Base-by-base conservation (phyloP, 1,140 invertebrate species). In the Drosophila navojoa region DNA sequence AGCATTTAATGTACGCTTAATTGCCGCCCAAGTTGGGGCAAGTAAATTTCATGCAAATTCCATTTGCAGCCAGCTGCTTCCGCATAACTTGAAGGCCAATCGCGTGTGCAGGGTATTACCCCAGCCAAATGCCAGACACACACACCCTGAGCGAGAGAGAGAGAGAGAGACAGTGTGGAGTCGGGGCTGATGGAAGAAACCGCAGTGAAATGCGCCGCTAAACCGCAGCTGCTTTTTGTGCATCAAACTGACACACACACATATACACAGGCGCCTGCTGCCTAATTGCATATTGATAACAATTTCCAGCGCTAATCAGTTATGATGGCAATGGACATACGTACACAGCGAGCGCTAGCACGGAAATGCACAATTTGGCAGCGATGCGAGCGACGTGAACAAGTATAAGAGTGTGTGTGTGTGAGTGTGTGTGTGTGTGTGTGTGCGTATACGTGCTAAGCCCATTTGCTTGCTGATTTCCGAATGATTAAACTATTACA, bases 261-360 rank as follows among this genome's bases (percentile, higher is more conserved):
- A 15, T 15, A 45, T n/a, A 13, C 10, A 44, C 59, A 53, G 5
- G 25, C 45, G 54, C 25, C 32, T 44, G 52, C 54, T 68, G 59
- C 58, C 63, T 81, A 87, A 86, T 86, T 87, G 75, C 75, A 87
- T 81, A 87, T 86, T 86, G 81, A 86, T 86, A 86, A 87, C 82
- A 76, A 78, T 87, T 86, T 76, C 27, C 42, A 79, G 64, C 82
- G 76, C 71, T 87, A 87, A 86, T 86, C 81, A 86, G 81, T 82
- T 81, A 78, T 81, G 82, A 67, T 15, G 54, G 47, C 38, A 38
- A 42, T 3, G 47, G 15, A 3, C 19, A 25, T 25, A 25, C 19
- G 19, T 22, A 22, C 1, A 52, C 16, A 19, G 16, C n/a, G 22
- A 22, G 22, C 54, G n/a, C 22, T 47, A 53, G 35, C 29, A 22